These are phyloP conservation scores for Nilaparvata lugens DNA, from an alignment of 1,140 invertebrate genomes.

Conservation along the genomic window DNA sequence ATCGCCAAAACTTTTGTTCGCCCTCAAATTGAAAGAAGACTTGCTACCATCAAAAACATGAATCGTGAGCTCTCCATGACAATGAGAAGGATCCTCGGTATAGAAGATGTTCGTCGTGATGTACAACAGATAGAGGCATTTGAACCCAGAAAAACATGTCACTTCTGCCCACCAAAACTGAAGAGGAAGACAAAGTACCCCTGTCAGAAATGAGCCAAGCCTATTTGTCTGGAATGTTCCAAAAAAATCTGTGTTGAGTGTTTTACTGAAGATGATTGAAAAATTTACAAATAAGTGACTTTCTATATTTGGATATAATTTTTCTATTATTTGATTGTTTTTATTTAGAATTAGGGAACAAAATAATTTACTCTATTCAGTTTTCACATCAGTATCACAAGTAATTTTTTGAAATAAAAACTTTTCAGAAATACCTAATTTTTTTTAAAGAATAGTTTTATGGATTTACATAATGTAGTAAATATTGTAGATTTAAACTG, in stretches of 20 bases:
- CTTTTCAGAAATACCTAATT: neutral
- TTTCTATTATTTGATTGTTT: neutral
- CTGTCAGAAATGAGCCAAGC: neutral
- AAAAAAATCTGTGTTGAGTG: neutral
- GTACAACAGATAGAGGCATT: neutral
- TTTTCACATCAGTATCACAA: neutral
- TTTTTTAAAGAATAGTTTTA: no score
- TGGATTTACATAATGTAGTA: no score
- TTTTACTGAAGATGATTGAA: slow-evolving; percentile 11
- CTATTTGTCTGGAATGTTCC: neutral
- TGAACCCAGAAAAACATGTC: neutral
- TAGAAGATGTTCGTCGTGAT: neutral
- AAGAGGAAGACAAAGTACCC: neutral
- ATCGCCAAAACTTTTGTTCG: no score
- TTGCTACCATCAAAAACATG: no score
- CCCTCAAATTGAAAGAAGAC: no score
- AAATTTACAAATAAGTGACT: neutral
- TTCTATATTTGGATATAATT: neutral
- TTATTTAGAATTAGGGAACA: no score
- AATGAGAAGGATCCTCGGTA: no score
- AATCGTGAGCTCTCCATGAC: neutral
- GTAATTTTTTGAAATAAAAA: neutral
- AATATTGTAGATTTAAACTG: no score
- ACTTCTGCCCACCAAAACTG: no score
- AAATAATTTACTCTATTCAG: no score